Conservation (phyloP, 2,797 vertebrate genomes). For the Micromesistius poutassou region DNA sequence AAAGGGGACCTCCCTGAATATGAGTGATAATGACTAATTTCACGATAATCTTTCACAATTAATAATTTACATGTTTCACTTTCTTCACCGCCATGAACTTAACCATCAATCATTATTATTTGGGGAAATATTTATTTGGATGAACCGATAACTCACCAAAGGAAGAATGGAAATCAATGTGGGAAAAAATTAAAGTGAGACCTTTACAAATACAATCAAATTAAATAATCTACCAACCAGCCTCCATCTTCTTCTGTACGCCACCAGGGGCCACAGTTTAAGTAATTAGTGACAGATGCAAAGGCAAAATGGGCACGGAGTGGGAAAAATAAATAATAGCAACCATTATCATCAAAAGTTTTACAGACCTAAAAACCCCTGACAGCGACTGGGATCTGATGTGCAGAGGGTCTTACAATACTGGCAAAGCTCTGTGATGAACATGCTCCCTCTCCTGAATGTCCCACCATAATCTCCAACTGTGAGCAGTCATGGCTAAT, state of each 20-base stretch:
- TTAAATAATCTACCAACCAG: not conserved
- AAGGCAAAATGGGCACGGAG: not conserved
- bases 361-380: not conserved
- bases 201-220: no score
- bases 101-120: not conserved
- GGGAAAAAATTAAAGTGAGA: no score
- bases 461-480: slow-evolving; percentile 26
- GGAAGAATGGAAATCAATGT: no score
- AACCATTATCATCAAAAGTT: no score
- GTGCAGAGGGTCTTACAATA: slow-evolving; percentile 9
- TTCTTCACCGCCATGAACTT: not conserved
- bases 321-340: not conserved
- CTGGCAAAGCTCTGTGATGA: slow-evolving; percentile 5
- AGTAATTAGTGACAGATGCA: not conserved
- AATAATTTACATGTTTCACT: not conserved
- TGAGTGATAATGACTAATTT: not conserved
- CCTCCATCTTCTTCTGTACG: not conserved
- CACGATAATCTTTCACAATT: not conserved
- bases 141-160: no score
- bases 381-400: not conserved
- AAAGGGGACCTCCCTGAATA: not conserved
- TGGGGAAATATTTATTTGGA: not conserved
- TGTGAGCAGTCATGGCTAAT: slow-evolving; percentile 45
- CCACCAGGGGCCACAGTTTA: not conserved
- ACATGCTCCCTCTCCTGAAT: slow-evolving; percentile 21